Conservation (phyloP, 2,888 invertebrate genomes). For the Tetragnatha montana region DNA sequence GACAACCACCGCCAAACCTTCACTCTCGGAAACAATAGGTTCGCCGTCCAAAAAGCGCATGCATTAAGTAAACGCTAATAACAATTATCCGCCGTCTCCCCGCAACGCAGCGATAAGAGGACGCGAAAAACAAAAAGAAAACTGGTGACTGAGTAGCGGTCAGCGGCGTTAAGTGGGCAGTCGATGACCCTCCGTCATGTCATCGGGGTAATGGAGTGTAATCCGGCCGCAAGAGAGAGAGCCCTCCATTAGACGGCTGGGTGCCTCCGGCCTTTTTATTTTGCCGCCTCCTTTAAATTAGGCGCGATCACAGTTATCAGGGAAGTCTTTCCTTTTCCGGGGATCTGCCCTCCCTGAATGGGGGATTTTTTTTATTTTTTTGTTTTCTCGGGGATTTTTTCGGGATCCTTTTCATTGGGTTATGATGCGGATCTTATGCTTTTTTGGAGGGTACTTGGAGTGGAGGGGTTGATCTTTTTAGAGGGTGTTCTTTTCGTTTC, state of each 20-base stretch:
- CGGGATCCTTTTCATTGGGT: slow-evolving; percentile 44
- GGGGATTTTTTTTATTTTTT: no score
- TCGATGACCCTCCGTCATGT: slow-evolving; percentile 69
- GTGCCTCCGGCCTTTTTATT: slow-evolving; percentile 26
- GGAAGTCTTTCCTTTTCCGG: neutral
- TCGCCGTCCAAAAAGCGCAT: neutral
- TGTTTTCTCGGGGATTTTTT: no score
- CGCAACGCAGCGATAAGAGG: neutral
- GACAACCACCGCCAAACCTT: neutral
- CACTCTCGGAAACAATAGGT: neutral
- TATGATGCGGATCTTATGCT: slow-evolving; percentile 52
- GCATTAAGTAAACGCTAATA: slow-evolving; percentile 22
- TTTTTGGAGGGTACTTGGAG: slow-evolving; percentile 7
- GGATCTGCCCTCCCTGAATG: no score
- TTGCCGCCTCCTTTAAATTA: slow-evolving; percentile 45
- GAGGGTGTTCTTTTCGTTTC: no score
- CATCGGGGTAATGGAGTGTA: slow-evolving; percentile 69
- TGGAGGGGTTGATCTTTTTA: no score
- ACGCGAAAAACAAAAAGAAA: neutral
- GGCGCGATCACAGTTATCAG: slow-evolving; percentile 52
- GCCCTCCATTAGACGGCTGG: slow-evolving; percentile 63
- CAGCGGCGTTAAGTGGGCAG: slow-evolving; percentile 70
- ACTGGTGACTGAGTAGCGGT: slow-evolving; percentile 66
- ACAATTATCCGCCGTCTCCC: neutral
- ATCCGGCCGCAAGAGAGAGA: slow-evolving; percentile 66